These are phyloP conservation scores for Drosophila biarmipes DNA, from an alignment of 1,140 invertebrate genomes.

Conservation along the genomic window DNA sequence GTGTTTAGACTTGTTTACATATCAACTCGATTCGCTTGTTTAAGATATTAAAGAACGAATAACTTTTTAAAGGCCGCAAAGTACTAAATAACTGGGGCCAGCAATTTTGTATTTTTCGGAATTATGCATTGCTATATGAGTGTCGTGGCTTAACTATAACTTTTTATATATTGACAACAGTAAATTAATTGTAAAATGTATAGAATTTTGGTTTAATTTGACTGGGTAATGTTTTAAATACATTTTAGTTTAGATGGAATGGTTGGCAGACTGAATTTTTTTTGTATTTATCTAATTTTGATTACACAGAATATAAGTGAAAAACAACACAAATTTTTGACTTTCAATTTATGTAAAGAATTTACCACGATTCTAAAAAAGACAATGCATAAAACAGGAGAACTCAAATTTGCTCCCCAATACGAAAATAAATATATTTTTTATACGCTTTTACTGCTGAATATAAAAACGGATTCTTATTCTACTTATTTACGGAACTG, in stretches of 20 bases:
- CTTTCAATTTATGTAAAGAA: background rate
- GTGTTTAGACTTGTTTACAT: conserved; percentile 36
- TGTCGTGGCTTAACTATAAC: background rate
- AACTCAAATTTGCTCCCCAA: background rate
- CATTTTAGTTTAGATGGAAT: no score
- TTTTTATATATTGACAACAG: background rate
- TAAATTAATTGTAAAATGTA: no score
- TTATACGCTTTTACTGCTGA: conserved; percentile 58
- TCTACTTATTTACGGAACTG: conserved; percentile 8
- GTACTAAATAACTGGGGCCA: conserved; percentile 9
- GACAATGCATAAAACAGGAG: background rate
- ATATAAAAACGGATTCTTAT: conserved; percentile 15
- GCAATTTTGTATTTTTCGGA: background rate
- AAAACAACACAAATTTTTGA: background rate
- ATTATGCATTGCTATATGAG: conserved; percentile 1
- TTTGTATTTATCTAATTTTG: no score
- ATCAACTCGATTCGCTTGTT: conserved; percentile 11
- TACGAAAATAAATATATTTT: conserved; percentile 50
- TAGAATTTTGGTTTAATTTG: no score
- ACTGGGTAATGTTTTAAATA: no score
- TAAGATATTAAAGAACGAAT: conserved; percentile 1
- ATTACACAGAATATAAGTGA: no score
- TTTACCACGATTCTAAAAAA: background rate
- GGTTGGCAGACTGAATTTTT: no score
- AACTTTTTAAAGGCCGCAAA: conserved; percentile 22